Evolutionary conservation across 2,888 invertebrate genomes (phyloP), one percentile per base, ranked within the genome.

Genomic region (Cynaeus angustus): DNA sequence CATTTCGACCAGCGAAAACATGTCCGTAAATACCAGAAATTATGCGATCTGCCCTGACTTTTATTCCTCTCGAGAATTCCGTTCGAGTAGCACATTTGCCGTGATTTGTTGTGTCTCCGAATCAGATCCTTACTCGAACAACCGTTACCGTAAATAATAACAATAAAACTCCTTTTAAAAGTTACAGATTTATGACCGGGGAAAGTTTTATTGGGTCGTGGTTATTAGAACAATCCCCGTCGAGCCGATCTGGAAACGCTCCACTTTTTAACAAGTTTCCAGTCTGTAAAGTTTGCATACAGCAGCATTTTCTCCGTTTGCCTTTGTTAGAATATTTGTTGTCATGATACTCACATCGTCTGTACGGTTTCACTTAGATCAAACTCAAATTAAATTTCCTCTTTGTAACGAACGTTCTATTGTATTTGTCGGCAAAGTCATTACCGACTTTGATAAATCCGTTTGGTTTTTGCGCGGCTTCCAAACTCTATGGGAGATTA

Each of bases 371-470:
- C 52, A 33, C 52, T 52, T 52, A 33, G 37, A 55, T 55, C 55
- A 55, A 55, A 55, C 56, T 21, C 10, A 56, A 41, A 56, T 56
- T 56, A 56, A 56, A 56, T 56, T 56, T 56, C 56, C 56, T 56
- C 56, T 56, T 43, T 56, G 56, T 56, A 43, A 56, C 56, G 26
- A 56, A n/a, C 26, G 28, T 43, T 55, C 55, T 43, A 56, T 56
- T 56, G 56, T 56, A 14, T 55, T 38, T 55, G n/a, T 13, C 37
- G 55, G 38, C 37, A 38, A n/a, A 55, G 14, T 55, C 55, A 55
- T 55, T 38, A 55, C 55, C 30, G 52, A 12, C 13, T 43, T 12
- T 6, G 10, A 50, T 50, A 50, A 50, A 50, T 50, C 50, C 9
- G 50, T 7, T 38, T 3, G 9, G 8, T 53, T 55, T 55, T 55